These are phyloP conservation scores for Beaufortia kweichowensis DNA, from an alignment of 2,113 vertebrate genomes.

Conservation along the genomic window DNA sequence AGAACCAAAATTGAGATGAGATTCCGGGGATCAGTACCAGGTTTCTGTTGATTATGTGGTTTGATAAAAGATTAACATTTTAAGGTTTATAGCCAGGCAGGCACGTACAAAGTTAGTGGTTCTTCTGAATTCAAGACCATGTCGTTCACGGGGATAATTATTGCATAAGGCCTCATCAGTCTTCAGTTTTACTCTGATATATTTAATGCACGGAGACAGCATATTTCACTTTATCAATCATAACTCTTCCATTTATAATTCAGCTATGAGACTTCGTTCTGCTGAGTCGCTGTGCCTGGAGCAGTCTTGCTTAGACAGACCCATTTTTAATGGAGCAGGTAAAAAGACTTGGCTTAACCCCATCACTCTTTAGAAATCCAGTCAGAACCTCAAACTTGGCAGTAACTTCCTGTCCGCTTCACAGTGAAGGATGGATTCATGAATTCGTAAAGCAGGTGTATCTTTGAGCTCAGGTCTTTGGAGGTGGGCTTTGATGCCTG, in stretches of 20 bases:
- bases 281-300: not conserved
- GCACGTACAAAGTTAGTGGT: not conserved
- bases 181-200: not conserved
- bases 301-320: slow-evolving; percentile 1
- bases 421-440: not conserved
- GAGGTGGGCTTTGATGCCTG: not conserved
- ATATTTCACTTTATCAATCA: slow-evolving; percentile 25
- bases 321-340: slow-evolving; percentile 32
- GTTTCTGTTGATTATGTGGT: too few relatives aligned
- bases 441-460: not conserved
- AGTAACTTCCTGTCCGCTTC: not conserved
- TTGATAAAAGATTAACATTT: too few relatives aligned
- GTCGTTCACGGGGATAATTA: not conserved
- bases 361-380: not conserved
- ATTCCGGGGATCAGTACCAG: too few relatives aligned
- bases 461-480: slow-evolving; percentile 9
- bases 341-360: slow-evolving; percentile 8
- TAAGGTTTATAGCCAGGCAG: too few relatives aligned
- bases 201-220: slow-evolving; percentile 16
- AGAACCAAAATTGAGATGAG: not conserved
- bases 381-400: not conserved
- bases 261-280: slow-evolving; percentile 30
- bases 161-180: not conserved
- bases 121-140: not conserved
- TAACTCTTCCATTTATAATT: slow-evolving; percentile 28